Percentiles rank a stretch among this genome's conserved stretches.
These are phyloP conservation scores for Seriola dumerili DNA, from an alignment of 2,113 vertebrate genomes.

Conservation along the genomic window DNA sequence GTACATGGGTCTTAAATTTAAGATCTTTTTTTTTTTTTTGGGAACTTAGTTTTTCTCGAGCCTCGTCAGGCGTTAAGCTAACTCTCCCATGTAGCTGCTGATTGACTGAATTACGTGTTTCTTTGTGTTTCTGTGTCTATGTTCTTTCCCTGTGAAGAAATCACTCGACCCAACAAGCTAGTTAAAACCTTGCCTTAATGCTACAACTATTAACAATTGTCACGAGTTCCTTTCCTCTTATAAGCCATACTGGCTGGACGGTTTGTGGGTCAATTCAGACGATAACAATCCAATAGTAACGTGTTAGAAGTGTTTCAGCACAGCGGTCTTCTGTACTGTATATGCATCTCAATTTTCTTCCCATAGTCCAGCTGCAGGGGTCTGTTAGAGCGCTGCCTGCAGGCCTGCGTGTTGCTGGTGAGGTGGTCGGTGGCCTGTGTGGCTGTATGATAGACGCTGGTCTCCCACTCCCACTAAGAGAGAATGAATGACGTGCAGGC, in stretches of 20 bases:
- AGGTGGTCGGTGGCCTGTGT: background rate
- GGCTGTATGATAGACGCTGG: conserved; percentile 23
- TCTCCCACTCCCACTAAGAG: conserved; percentile 16
- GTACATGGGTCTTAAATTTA: conserved; percentile 13
- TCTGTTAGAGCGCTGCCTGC: conserved; percentile 32
- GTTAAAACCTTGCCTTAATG: conserved; percentile 83
- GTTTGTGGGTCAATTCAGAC: conserved; percentile 52
- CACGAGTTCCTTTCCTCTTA: conserved; percentile 53
- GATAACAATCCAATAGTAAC: conserved; percentile 28
- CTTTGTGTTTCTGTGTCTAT: conserved; percentile 39
- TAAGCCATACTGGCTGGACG: conserved; percentile 83
- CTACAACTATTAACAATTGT: conserved; percentile 69
- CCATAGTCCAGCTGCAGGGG: conserved; percentile 20
- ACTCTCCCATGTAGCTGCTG: conserved; percentile 57
- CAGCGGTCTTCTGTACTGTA: conserved; percentile 27
- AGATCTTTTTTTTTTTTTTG: conserved; percentile 9
- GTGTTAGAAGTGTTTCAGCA: conserved; percentile 38
- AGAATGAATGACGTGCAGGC: background rate
- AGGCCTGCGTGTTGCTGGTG: background rate
- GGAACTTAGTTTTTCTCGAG: conserved; percentile 26
- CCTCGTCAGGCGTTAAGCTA: conserved; percentile 30
- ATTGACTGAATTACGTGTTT: conserved; percentile 22
- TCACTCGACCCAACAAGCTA: conserved; percentile 43
- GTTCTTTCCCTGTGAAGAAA: conserved; percentile 36
- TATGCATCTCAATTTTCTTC: conserved; percentile 32